A percentile compares a stretch with the other conserved stretches of the same genome.
phyloP scores from a whole-genome alignment of 1,140 invertebrate genomes.

The Hycleus phaleratus region DNA sequence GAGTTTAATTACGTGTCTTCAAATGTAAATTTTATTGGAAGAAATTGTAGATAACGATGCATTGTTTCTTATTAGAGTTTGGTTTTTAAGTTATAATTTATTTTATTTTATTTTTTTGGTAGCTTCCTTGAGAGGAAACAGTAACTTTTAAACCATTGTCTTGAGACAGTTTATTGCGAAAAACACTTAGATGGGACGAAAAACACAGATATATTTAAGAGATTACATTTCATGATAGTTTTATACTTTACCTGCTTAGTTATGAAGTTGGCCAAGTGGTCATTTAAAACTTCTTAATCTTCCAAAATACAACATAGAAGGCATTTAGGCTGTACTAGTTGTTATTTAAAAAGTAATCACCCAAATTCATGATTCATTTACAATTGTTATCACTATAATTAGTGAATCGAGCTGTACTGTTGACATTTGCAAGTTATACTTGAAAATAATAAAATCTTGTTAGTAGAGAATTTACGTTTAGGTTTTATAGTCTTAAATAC shows the following conservation, averaged over 20 bases:
- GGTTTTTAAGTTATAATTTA: background rate
- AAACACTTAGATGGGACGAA: slow-evolving; percentile 34
- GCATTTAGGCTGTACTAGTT: too few species aligned
- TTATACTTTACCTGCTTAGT: slow-evolving; percentile 19
- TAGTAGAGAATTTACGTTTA: background rate
- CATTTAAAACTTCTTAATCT: slow-evolving; percentile 25
- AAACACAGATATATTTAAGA: slow-evolving; percentile 28
- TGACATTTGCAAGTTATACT: background rate
- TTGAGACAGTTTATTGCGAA: slow-evolving; percentile 35
- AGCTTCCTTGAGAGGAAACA: slow-evolving; percentile 6
- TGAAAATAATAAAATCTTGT: background rate
- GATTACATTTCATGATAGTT: slow-evolving; percentile 34
- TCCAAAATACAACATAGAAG: slow-evolving; percentile 4
- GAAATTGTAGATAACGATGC: too few species aligned
- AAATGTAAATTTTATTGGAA: too few species aligned
- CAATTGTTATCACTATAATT: too few species aligned
- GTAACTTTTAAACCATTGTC: slow-evolving; percentile 18
- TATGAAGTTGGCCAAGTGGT: slow-evolving; percentile 1
- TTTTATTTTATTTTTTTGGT: slow-evolving; percentile 18
- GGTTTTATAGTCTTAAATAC: background rate
- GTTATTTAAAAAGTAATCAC: too few species aligned
- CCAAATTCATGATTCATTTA: too few species aligned
- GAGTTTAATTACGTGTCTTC: too few species aligned
- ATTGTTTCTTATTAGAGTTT: background rate
- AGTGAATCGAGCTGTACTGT: too few species aligned